phyloP scores from a whole-genome alignment of 92 coral and sea anemone species.

The Heteractis magnifica region DNA sequence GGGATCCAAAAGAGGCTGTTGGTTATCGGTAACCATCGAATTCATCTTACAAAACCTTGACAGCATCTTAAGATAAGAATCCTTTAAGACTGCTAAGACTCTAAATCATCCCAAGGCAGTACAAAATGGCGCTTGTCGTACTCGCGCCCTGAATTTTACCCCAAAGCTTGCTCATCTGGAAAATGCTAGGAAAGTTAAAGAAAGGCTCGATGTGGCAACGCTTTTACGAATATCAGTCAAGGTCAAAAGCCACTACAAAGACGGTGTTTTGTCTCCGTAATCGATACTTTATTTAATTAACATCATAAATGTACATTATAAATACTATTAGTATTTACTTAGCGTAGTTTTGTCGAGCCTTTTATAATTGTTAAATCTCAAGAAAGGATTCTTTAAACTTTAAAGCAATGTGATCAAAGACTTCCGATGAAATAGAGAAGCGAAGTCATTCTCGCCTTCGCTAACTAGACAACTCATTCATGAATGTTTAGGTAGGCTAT shows the following conservation, averaged over 20 bases:
- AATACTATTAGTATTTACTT: background rate
- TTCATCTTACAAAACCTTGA: constrained; percentile 16
- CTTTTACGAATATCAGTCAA: background rate
- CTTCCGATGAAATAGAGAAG: background rate
- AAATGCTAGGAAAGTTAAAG: background rate
- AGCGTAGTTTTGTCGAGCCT: background rate
- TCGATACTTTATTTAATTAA: constrained; percentile 11
- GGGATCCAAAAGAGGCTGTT: background rate
- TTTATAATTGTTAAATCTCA: background rate
- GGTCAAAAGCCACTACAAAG: constrained; percentile 25
- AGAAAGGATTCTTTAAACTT: background rate
- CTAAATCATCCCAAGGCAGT: background rate
- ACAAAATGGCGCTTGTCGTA: background rate
- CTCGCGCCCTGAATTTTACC: background rate
- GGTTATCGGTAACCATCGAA: background rate
- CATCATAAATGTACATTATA: background rate
- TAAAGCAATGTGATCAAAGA: background rate
- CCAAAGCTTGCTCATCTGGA: background rate
- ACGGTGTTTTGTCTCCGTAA: constrained; percentile 17
- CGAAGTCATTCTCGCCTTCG: background rate
- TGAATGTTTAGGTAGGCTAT: background rate
- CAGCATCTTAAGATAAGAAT: constrained; percentile 11
- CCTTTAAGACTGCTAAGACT: constrained; percentile 29
- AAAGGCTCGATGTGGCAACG: background rate
- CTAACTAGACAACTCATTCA: background rate